Conservation (phyloP, 2,113 vertebrate genomes). For the Heterochromis multidens region DNA sequence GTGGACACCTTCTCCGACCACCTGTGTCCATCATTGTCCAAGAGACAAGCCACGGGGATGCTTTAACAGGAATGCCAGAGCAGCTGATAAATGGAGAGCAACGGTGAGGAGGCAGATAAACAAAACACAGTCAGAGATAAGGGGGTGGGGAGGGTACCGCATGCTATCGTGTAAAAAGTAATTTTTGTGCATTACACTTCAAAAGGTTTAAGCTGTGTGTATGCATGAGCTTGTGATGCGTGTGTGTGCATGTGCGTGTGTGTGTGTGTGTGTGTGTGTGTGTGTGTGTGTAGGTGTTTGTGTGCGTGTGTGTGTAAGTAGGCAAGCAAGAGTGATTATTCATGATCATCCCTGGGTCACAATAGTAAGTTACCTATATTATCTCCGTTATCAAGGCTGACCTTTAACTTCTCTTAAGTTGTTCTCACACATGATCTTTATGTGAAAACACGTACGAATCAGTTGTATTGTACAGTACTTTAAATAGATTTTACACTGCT, state of each 20-base stretch:
- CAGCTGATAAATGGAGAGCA: constrained; percentile 56
- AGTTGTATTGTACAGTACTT: neutral
- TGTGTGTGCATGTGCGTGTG: neutral
- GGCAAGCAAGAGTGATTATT: constrained; percentile 2
- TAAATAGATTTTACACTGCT: neutral
- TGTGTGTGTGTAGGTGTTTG: neutral
- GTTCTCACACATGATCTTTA: neutral
- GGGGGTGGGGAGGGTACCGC: neutral
- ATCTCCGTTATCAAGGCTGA: neutral
- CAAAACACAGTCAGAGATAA: constrained; percentile 43
- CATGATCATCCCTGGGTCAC: neutral
- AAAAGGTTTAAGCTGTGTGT: neutral
- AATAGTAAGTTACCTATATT: neutral
- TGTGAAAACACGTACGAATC: neutral
- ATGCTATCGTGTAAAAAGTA: constrained; percentile 11
- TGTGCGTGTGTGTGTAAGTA: neutral
- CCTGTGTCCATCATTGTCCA: constrained; percentile 66
- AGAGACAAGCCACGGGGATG: constrained; percentile 33
- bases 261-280: neutral
- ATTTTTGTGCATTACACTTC: constrained; percentile 53
- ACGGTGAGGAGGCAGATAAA: constrained; percentile 53
- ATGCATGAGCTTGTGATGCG: neutral
- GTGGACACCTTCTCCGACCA: constrained; percentile 52
- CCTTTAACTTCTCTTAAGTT: neutral
- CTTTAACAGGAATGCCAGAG: constrained; percentile 38